These are phyloP conservation scores for Ondatra zibethicus DNA, from an alignment of 2,113 vertebrate genomes.

Conservation along the genomic window DNA sequence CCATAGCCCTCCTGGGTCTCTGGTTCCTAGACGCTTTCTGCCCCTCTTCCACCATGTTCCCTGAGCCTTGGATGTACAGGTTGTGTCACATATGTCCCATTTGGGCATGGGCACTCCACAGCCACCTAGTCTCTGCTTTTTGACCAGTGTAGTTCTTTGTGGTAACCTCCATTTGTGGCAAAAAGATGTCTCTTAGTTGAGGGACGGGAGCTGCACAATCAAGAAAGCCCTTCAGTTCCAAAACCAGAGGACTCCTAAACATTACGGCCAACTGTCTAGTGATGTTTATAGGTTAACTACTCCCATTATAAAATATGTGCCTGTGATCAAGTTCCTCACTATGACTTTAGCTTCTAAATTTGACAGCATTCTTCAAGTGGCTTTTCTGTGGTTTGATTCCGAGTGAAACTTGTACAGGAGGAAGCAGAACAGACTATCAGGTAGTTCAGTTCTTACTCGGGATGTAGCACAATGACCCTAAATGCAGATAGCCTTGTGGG, in stretches of 20 bases:
- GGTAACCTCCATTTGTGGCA: background rate
- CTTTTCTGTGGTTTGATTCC: background rate
- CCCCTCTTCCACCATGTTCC: background rate
- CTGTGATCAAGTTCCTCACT: background rate
- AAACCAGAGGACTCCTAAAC: conserved; percentile 34
- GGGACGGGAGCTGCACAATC: background rate
- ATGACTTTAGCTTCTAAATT: conserved; percentile 39
- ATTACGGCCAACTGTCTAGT: background rate
- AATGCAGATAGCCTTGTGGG: background rate
- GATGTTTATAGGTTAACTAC: background rate
- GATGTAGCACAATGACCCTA: background rate
- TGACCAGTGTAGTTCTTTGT: background rate
- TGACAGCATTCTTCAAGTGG: conserved; percentile 46
- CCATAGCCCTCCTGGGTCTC: background rate
- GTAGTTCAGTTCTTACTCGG: conserved; percentile 36
- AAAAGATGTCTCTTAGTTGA: background rate
- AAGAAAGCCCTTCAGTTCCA: background rate
- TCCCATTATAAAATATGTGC: background rate
- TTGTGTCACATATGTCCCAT: no score
- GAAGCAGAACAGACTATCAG: conserved; percentile 23
- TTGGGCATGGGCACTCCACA: background rate
- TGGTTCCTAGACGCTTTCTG: background rate
- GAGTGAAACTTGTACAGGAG: background rate
- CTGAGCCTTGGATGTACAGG: background rate
- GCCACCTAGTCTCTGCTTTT: background rate